phyloP scores from a whole-genome alignment of 1,140 invertebrate genomes.

The Heliconius hewitsoni region DNA sequence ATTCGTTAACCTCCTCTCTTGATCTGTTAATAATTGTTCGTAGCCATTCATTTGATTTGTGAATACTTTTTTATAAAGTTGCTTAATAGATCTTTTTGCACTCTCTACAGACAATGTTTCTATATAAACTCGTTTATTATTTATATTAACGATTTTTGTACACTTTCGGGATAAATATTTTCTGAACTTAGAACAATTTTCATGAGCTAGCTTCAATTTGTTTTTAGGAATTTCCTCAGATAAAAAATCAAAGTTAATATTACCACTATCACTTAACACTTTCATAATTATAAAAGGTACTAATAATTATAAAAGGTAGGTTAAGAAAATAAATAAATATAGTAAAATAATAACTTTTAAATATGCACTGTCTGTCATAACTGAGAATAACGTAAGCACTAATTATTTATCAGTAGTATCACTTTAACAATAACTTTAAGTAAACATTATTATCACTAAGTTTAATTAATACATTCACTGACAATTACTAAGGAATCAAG shows the following conservation, averaged over 20 bases:
- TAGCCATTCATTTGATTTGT: conserved; percentile 61
- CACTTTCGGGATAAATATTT: conserved; percentile 55
- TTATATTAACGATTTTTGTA: conserved; percentile 44
- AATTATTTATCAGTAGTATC: conserved; percentile 32
- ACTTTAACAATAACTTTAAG: conserved; percentile 43
- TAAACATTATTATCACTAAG: conserved; percentile 70
- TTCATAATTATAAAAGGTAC: conserved; percentile 29
- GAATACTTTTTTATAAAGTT: conserved; percentile 60
- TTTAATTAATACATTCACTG: conserved; percentile 31
- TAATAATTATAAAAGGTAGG: conserved; percentile 9
- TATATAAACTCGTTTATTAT: conserved; percentile 59
- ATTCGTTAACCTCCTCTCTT: conserved; percentile 76
- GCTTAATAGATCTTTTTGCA: conserved; percentile 61
- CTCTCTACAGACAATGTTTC: conserved; percentile 62
- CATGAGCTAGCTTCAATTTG: conserved; percentile 32
- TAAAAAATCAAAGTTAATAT: conserved; percentile 46
- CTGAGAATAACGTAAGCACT: conserved; percentile 31
- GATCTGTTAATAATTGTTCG: conserved; percentile 70
- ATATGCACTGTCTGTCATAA: neutral
- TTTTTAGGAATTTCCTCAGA: conserved; percentile 44
- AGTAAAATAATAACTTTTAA: conserved; percentile 14
- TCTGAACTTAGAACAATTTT: conserved; percentile 56
- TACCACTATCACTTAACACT: conserved; percentile 40
- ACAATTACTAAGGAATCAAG: neutral
- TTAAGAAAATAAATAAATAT: conserved; percentile 8